Evolutionary conservation across 2,113 vertebrate species (phyloP).

Genomic region (Tamias sibiricus): DNA sequence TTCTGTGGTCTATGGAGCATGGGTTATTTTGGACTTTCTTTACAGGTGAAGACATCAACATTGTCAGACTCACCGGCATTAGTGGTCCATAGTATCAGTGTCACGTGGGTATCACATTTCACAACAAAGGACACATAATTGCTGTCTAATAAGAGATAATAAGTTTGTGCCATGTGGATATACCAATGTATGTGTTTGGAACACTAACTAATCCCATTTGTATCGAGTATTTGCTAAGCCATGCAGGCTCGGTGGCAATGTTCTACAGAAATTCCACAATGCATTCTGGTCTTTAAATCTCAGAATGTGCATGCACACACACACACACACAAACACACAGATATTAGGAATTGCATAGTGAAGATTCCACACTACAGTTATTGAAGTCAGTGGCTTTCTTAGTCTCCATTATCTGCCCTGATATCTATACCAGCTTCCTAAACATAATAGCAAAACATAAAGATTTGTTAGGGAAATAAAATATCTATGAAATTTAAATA

Average conservation of each 20-base stretch:
- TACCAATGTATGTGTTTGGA: background rate
- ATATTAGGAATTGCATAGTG: background rate
- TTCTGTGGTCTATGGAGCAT: slow-evolving; percentile 61
- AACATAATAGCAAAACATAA: background rate
- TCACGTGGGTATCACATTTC: background rate
- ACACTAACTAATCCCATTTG: background rate
- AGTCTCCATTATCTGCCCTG: background rate
- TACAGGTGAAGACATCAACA: slow-evolving; percentile 51
- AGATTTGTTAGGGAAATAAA: slow-evolving; percentile 30
- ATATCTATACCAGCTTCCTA: background rate
- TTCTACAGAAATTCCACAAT: background rate
- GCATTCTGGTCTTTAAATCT: background rate
- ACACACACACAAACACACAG: background rate
- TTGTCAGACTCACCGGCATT: background rate
- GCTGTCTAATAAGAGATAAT: slow-evolving; percentile 50
- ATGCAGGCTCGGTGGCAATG: background rate
- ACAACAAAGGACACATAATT: slow-evolving; percentile 41
- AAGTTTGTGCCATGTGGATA: background rate
- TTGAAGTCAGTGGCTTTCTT: background rate
- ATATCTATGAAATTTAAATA: slow-evolving; percentile 36
- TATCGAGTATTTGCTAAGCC: background rate
- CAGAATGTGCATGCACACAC: background rate
- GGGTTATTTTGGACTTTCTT: slow-evolving; percentile 56
- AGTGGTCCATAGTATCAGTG: background rate
- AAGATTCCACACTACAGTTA: background rate